phyloP scores from a whole-genome alignment of 2,113 vertebrate species.

The Sinocyclocheilus anophthalmus region DNA sequence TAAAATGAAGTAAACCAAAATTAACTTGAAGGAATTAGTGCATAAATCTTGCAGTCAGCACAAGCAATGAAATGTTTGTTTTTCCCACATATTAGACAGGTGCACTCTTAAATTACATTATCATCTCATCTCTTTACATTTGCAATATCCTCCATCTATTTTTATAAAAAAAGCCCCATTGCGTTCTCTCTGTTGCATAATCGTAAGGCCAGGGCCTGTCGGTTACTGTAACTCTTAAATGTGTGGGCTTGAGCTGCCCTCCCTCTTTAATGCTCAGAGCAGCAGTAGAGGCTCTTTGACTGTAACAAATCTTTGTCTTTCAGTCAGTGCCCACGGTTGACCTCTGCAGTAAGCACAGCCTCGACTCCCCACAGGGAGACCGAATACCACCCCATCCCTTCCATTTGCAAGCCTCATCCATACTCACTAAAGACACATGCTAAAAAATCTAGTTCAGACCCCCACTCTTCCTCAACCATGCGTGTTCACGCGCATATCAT shows the following conservation, averaged over 20 bases:
- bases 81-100: not conserved
- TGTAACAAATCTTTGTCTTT: slow-evolving; percentile 14
- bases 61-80: not conserved
- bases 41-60: not conserved
- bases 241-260: not conserved
- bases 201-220: not conserved
- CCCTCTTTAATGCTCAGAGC: slow-evolving; percentile 18
- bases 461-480: slow-evolving; percentile 2
- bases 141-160: not conserved
- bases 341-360: slow-evolving; percentile 35
- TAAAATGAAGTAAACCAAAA: not conserved
- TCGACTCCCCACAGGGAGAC: slow-evolving; percentile 20
- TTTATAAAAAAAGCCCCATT: not conserved
- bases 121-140: not conserved
- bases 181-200: slow-evolving; percentile 2
- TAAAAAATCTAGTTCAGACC: slow-evolving; percentile 60
- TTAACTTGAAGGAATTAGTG: not conserved
- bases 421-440: slow-evolving; percentile 52
- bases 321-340: slow-evolving; percentile 24
- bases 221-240: not conserved
- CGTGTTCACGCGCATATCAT: not conserved
- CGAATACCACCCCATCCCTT: slow-evolving; percentile 54
- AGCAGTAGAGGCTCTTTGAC: slow-evolving; percentile 16
- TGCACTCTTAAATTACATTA: not conserved
- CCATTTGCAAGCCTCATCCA: slow-evolving; percentile 48